A percentile compares a stretch with the other conserved stretches of the same genome.
Conservation (phyloP, 2,888 invertebrate genomes). For the Leptura quadrifasciata region DNA sequence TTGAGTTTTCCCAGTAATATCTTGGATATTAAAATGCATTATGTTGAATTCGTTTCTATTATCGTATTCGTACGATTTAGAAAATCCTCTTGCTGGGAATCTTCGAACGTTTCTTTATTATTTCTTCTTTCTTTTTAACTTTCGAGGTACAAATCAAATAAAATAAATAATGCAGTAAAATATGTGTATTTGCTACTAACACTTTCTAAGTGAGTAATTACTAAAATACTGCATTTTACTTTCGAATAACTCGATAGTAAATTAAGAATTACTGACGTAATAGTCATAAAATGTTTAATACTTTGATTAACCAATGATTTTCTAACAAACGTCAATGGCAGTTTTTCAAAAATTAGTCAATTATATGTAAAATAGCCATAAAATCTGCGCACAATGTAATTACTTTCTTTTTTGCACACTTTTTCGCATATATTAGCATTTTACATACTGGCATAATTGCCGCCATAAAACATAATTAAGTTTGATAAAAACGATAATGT, state of each 20-base stretch:
- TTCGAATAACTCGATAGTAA: background rate
- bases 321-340: background rate
- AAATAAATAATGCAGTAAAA: too few relatives aligned
- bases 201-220: background rate
- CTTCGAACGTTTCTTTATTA: too few relatives aligned
- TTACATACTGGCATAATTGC: constrained; percentile 11
- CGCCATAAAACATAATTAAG: constrained; percentile 36
- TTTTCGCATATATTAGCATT: constrained; percentile 23
- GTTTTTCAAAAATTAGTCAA: constrained; percentile 5
- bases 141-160: too few relatives aligned
- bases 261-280: background rate
- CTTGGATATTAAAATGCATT: too few relatives aligned
- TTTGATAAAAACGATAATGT: constrained; percentile 34
- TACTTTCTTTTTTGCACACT: constrained; percentile 1
- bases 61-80: too few relatives aligned
- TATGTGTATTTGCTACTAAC: too few relatives aligned
- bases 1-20: background rate
- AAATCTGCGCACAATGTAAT: constrained; percentile 31
- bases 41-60: too few relatives aligned
- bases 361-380: background rate
- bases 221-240: background rate
- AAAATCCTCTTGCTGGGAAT: too few relatives aligned
- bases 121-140: too few relatives aligned
- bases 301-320: background rate
- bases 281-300: background rate